Base-by-base conservation (phyloP, 1,140 invertebrate genomes). In the Lasaia peninsularis region DNA sequence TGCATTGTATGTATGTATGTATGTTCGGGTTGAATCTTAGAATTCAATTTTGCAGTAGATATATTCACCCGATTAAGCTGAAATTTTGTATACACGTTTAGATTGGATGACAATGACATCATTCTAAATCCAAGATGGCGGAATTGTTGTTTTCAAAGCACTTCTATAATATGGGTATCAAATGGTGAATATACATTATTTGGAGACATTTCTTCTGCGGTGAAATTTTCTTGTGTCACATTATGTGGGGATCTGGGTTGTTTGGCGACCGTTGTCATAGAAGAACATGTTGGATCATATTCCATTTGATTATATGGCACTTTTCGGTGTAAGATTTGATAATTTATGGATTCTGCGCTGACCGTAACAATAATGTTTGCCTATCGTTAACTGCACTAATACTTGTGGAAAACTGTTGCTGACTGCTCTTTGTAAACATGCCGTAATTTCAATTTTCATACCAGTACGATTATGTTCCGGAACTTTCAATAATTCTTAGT, bases 321-420 rank as follows among this genome's bases (percentile, higher is more conserved):
- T 37, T 37, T 37, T 37, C 35, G n/a, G 12, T 37, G 35, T 37
- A 37, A 37, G 12, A 37, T 37, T 33, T 37, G 12, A 6, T 37
- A 37, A 6, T 37, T 37, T n/a, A 37, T 37, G 35, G 35, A 37
- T 16, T 3, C 12, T 1, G 12, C 35, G 35, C 12, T 37, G 4
- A 16, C 12, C 35, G 35, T 3, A 37, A 37, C 35, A 37, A 14
- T 16, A 37, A 16, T 33, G 32, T 33, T 33, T 33, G 32, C 32
- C 32, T 33, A 33, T 33, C 32, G 10, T 33, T 33, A 33, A 33
- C 32, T 33, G 32, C 32, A 33, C 32, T 33, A 33, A 12, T 18
- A 33, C 20, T 54, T 54, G 52, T 12, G 52, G 18, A 24, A 14
- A n/a, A 35, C 11, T 10, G 33, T 52, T 33, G 52, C 18, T 34